Evolutionary conservation across 2,888 invertebrate species (phyloP), one percentile per base, ranked within the genome.

Genomic region (Ormyrus nitidulus): DNA sequence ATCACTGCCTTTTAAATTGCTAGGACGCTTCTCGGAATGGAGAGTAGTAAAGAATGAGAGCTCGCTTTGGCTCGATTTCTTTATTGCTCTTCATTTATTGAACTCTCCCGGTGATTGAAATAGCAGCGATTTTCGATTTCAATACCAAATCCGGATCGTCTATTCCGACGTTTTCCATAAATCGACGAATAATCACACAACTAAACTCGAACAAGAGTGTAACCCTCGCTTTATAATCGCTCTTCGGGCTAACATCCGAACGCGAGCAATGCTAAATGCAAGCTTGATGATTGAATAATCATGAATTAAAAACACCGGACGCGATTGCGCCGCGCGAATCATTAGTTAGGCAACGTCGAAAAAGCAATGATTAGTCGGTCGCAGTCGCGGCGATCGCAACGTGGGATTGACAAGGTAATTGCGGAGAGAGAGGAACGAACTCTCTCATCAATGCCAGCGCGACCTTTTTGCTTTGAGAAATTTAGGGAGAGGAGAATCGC

Each of bases 381-480:
- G 81, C 77, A 77, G 3, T 46, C 80, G 72, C 53, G 72, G 86
- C 83, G 87, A 84, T 88, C 87, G 74, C 90, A 88, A 88, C 90
- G 90, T 83, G 90, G 90, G 89, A 89, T 77, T 62, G 59, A 76
- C 85, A 87, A 90, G 90, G 90, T 90, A 90, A 90, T 86, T 85
- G 85, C 77, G 79, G 83, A 89, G 89, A 90, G 90, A 89, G 89
- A 89, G 90, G 88, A 86, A 87, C 88, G 89, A 88, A 84, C 89
- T 88, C 88, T 89, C 86, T 84, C 82, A 88, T 89, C 90, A 90
- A 90, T 90, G 90, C 89, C 84, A 86, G 88, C 87, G 86, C 84
- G 82, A 69, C 13, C 51, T 19, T 72, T 71, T 76, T 82, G 46
- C 19, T 54, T n/a, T 46, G 6, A 53, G 46, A 44, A 46, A 2